These are phyloP conservation scores for Platalea minor DNA, from an alignment of 2,797 vertebrate genomes.

Conservation along the genomic window DNA sequence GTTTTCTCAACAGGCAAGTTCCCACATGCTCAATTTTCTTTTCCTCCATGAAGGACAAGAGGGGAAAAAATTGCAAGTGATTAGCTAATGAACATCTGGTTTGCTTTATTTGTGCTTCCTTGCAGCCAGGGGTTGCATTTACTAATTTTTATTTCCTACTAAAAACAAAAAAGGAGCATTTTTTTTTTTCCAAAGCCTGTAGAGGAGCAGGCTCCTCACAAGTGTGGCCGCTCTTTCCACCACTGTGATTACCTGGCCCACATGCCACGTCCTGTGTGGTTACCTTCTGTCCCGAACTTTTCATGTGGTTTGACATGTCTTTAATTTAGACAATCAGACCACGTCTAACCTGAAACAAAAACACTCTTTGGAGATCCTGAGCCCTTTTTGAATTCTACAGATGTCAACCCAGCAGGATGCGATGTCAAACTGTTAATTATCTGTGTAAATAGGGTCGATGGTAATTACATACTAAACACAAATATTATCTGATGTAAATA, in stretches of 20 bases:
- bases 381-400: constrained; percentile 51
- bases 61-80: constrained; percentile 33
- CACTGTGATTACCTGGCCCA: constrained; percentile 56
- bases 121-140: constrained; percentile 43
- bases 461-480: constrained; percentile 58
- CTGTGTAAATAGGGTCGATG: constrained; percentile 24
- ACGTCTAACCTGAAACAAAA: constrained; percentile 65
- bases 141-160: constrained; percentile 60
- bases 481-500: constrained; percentile 65
- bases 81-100: constrained; percentile 60
- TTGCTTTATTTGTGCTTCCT: constrained; percentile 52
- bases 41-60: constrained; percentile 45
- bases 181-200: not conserved
- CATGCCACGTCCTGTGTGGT: constrained; percentile 71
- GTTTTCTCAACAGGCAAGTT: constrained; percentile 62
- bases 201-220: constrained; percentile 20
- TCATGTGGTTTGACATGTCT: constrained; percentile 73
- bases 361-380: constrained; percentile 51
- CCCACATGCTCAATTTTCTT: constrained; percentile 55
- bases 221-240: constrained; percentile 26
- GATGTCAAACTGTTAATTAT: constrained; percentile 64
- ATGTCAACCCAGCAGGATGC: constrained; percentile 54
- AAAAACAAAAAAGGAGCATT: constrained; percentile 13
- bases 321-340: constrained; percentile 69
- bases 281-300: constrained; percentile 61